phyloP scores from a whole-genome alignment of 2,888 invertebrate species.

The Bembecia ichneumoniformis region DNA sequence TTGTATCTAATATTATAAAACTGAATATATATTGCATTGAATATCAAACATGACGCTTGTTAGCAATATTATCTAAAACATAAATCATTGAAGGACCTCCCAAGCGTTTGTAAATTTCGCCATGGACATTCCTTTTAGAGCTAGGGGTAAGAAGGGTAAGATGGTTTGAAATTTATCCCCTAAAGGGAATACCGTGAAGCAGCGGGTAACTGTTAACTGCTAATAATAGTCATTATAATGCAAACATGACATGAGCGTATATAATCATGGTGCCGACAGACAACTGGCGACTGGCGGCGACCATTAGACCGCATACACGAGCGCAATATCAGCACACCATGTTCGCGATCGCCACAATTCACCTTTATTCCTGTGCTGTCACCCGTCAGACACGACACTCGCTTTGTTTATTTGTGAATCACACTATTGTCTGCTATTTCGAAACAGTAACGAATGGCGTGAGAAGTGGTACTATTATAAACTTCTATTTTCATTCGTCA shows the following conservation, averaged over 20 bases:
- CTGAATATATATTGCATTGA: too few relatives aligned
- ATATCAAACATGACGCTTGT: too few relatives aligned
- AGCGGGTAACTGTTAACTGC: background rate
- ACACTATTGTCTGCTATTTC: constrained; percentile 5
- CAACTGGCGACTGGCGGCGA: constrained; percentile 24
- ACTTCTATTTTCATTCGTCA: too few relatives aligned
- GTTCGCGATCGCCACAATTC: constrained; percentile 26
- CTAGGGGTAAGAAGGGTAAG: background rate
- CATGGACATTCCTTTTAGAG: background rate
- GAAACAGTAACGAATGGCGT: background rate
- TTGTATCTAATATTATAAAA: too few relatives aligned
- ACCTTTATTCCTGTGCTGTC: constrained; percentile 37
- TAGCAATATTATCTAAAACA: too few relatives aligned
- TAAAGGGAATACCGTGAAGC: background rate
- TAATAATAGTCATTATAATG: constrained; percentile 20
- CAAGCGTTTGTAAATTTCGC: constrained; percentile 20
- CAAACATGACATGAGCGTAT: constrained; percentile 18
- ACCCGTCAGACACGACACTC: constrained; percentile 22
- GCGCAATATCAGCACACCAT: constrained; percentile 22
- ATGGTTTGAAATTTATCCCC: background rate
- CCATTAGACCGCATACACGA: constrained; percentile 36
- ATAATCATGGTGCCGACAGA: constrained; percentile 19
- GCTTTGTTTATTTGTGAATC: constrained; percentile 21
- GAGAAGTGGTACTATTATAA: background rate
- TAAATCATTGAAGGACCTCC: background rate